Base-by-base conservation (phyloP, 1,140 invertebrate species). In the Bombus waltoni region DNA sequence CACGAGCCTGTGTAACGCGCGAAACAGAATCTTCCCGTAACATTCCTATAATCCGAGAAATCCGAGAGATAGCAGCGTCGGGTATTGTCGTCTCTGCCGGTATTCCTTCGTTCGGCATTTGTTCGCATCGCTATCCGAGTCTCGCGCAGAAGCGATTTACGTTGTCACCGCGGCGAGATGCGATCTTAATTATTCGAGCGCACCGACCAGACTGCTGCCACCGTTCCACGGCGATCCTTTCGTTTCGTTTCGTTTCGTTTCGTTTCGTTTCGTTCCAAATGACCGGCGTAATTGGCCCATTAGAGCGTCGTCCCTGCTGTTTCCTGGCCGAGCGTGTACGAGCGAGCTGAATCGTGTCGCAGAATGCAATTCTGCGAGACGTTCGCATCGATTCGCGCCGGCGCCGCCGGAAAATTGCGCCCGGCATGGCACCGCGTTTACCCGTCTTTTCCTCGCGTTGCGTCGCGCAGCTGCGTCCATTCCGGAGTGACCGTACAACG, bases 231-330 rank as follows among this genome's bases (percentile, higher is more conserved):
- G 62, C 35, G 74, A 83, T 53, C 57, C 68, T 85, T 85, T 71
- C 59, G 32, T 74, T 47, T 28, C 71, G 44, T 86, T 91, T 92
- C 75, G 59, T 82, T 88, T n/a, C n/a, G n/a, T 85, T 85, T 71
- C 59, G 32, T 74, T 47, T 28, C 71, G 44, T 86, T 91, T 92
- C 75, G 59, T 82, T 88, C 80, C 62, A 79, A 91, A 88, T 86
- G 85, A 87, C 92, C 83, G 73, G 81, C 73, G 71, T 93, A 92
- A 93, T 93, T 93, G 91, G 91, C 91, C 88, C 87, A 93, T 93
- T 93, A 93, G 87, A 81, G 88, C 81, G 73, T 65, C 74, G 73
- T 65, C 74, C 71, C 57, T 66, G 83, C 71, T 79, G 79, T 85
- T 88, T 83, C 83, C 53, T 57, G 85, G 57, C 66, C 8, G 74